Evolutionary conservation across 2,888 invertebrate genomes (phyloP).

Genomic region (Pseudococcus viburni): DNA sequence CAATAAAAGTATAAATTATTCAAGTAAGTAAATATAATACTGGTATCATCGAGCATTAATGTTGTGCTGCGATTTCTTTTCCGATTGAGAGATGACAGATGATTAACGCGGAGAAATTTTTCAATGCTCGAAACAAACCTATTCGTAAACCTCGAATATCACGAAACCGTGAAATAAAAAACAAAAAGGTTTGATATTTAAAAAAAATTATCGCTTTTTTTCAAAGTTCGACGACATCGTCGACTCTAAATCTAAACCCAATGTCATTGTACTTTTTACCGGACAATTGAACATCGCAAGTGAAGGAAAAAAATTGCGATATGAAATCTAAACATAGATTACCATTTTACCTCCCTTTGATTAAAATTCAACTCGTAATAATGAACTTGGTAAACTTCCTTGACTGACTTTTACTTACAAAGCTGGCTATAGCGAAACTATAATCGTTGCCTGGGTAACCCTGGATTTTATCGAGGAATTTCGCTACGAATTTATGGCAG

Average conservation of each 20-base stretch:
- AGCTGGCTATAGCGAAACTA: not conserved
- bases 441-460: not conserved
- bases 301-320: not conserved
- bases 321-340: not conserved
- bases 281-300: not conserved
- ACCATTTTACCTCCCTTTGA: not conserved
- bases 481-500: not conserved
- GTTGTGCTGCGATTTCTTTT: not conserved
- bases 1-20: conserved; percentile 32
- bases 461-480: conserved; percentile 27
- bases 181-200: not conserved
- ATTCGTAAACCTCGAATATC: not conserved
- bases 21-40: not conserved
- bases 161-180: not conserved
- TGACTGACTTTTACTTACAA: not conserved
- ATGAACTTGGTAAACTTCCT: not conserved
- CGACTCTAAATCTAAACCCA: no score
- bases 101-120: not conserved
- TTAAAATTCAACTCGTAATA: not conserved
- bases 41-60: not conserved
- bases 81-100: not conserved
- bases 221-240: not conserved
- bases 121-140: not conserved
- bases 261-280: not conserved
- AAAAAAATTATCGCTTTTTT: not conserved